Percentiles rank a stretch among this genome's conserved stretches.
phyloP scores from a whole-genome alignment of 2,113 vertebrate species.

The Phylloscopus whistleri region DNA sequence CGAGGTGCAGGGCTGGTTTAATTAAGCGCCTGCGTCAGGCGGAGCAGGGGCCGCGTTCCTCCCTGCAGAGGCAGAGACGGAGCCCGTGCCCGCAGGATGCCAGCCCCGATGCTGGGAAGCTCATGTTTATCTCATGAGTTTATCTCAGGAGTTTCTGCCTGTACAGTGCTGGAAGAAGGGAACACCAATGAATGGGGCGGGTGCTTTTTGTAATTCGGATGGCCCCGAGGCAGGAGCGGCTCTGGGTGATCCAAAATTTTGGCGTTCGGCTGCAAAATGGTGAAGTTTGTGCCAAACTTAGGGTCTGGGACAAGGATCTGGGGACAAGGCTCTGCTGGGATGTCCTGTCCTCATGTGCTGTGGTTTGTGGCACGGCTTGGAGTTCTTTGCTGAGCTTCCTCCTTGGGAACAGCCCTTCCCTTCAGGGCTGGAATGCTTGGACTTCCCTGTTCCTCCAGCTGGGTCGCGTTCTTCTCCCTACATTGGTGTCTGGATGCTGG shows the following conservation, averaged over 20 bases:
- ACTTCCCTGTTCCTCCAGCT: background rate
- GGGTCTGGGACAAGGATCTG: background rate
- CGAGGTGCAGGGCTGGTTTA: slow-evolving; percentile 32
- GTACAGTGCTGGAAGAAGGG: background rate
- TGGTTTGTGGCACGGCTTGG: accelerated
- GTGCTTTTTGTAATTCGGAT: background rate
- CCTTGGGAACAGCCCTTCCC: background rate
- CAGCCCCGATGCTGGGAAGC: background rate
- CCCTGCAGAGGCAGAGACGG: accelerated
- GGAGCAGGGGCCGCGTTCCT: background rate
- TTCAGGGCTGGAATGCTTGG: background rate
- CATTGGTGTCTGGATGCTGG: background rate
- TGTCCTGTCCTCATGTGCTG: background rate
- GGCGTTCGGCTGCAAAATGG: accelerated
- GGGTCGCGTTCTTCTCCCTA: accelerated
- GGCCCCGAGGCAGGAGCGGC: background rate
- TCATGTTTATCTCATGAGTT: slow-evolving; percentile 40
- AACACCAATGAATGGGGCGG: accelerated
- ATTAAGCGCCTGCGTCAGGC: background rate
- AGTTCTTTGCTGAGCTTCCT: background rate
- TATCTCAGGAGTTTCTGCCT: background rate
- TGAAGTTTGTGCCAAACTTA: background rate
- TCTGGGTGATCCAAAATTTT: background rate
- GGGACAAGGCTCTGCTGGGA: background rate
- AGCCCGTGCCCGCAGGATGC: background rate